These are phyloP conservation scores for Hyperoplus lanceolatus DNA, from an alignment of 2,797 vertebrate species.

Conservation along the genomic window DNA sequence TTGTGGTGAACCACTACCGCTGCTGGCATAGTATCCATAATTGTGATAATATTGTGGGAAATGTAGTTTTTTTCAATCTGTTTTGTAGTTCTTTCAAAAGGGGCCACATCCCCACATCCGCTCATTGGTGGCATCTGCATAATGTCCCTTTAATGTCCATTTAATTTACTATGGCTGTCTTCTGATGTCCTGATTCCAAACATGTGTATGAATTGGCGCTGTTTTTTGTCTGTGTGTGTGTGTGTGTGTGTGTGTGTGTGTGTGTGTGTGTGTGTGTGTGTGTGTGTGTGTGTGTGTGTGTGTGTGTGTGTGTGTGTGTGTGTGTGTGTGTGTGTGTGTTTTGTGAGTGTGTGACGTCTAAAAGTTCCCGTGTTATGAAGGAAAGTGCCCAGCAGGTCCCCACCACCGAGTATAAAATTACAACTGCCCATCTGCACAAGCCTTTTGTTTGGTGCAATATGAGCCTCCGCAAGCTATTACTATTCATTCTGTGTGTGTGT, in stretches of 20 bases:
- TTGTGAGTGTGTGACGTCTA: neutral
- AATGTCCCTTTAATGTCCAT: too few species aligned
- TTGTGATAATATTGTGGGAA: neutral
- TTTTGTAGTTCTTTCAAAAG: neutral
- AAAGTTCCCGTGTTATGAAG: conserved; percentile 15
- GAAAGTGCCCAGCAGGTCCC: conserved; percentile 19
- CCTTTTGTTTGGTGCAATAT: conserved; percentile 12
- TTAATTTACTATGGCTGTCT: neutral
- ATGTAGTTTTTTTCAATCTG: neutral
- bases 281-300: too few species aligned
- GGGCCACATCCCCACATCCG: conserved; percentile 51
- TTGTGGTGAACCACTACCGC: conserved; percentile 40
- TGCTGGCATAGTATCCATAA: too few species aligned
- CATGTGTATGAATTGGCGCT: conserved; percentile 27
- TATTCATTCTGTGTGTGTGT: conserved; percentile 2
- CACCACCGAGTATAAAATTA: neutral
- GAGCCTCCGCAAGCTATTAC: conserved; percentile 37
- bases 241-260: too few species aligned
- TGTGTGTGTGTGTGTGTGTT: too few species aligned
- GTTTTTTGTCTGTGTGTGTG: conserved; percentile 17
- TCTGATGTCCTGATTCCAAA: conserved; percentile 50
- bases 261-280: too few species aligned
- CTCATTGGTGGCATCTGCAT: conserved; percentile 38
- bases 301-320: too few species aligned
- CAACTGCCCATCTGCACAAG: conserved; percentile 16